Evolutionary conservation across 2,888 invertebrate genomes (phyloP), one percentile per base, ranked within the genome.

Genomic region (Cephus rjabovi): DNA sequence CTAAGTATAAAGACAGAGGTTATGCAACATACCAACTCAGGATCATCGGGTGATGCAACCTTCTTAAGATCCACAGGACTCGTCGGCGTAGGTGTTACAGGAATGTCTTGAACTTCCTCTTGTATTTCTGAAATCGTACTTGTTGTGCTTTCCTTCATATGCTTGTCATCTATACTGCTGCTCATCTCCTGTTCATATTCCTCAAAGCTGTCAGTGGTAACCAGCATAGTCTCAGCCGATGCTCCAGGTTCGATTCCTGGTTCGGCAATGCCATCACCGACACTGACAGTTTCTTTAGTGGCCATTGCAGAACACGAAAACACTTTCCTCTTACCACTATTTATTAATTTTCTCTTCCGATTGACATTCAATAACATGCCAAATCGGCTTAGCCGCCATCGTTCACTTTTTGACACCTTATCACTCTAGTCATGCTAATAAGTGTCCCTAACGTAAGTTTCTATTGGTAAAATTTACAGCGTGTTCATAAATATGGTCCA

Each of bases 191-290:
- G 92, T 73, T 94, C 95, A 85, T 95, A 94, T 84, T 95, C 95
- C 83, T 95, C 95, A 85, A 95, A 95, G 33, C 94, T 94, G 90
- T 95, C 95, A 11, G 95, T 95, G 1, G 95, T 94, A 76, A 96
- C 94, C 70, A 96, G 92, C 90, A 96, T 94, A 86, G 95, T 95
- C 89, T 95, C 96, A 34, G 92, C 88, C 73, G 94, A 93, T 76
- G 94, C 94, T 34, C 94, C 95, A 31, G 95, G 94, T 86, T 94
- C 94, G 75, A 91, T 90, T 6, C 89, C 91, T 76, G 90, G 86
- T 70, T 90, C 90, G n/a, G 85, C 85, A 40, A 89, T 89, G 9
- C 85, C 88, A 71, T 87, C 88, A 79, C 89, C 89, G 75, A 87
- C 86, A 77, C 80, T 81, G 75, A 81, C 75, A 73, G 86, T 80